Base-by-base conservation (phyloP, 2,888 invertebrate species). In the Metellina segmentata region DNA sequence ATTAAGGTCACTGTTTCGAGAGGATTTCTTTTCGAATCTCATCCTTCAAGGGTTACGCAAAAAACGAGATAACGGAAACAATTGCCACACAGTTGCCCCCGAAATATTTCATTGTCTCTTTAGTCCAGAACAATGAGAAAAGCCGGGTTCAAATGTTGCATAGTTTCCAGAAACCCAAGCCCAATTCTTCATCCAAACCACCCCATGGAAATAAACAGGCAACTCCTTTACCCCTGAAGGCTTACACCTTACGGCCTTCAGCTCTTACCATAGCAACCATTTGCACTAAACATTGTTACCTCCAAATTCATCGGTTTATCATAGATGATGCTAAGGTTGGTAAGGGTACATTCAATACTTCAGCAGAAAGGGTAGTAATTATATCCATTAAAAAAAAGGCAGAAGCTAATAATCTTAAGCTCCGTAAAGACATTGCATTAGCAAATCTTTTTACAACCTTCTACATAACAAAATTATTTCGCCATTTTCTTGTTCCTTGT, bases 1-100 rank as follows among this genome's bases (percentile, higher is more conserved):
- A 85, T 78, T 85, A 85, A 85, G 85, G 85, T 51, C 85, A 85
- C 85, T 69, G 49, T 53, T 74, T 75, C 74, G 13, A 70, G 48
- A 85, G 49, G 61, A 61, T 61, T 61, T 34, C 34, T 34, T 34
- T 34, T 34, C 34, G 61, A 61, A 61, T 61, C 7, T 61, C 61
- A 61, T 61, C 61, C 61, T 61, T 61, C 61, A 61, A 6, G 61
- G 11, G 61, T 61, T 61, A 61, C 61, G 61, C 16, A 61, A 61
- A 61, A 16, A 16, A 11, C 5, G 61, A 61, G 61, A 61, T 61
- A 16, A 16, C 13, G 61, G 61, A 9, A 61, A 34, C 34, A 34
- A 61, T 61, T 61, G 61, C 16, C 13, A 11, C 61, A 61, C 61
- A 16, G 61, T 61, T 61, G 11, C 61, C 61, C 61, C 16, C 9